These are phyloP conservation scores for Pelmatolapia mariae DNA, from an alignment of 2,113 vertebrate species.

Conservation along the genomic window DNA sequence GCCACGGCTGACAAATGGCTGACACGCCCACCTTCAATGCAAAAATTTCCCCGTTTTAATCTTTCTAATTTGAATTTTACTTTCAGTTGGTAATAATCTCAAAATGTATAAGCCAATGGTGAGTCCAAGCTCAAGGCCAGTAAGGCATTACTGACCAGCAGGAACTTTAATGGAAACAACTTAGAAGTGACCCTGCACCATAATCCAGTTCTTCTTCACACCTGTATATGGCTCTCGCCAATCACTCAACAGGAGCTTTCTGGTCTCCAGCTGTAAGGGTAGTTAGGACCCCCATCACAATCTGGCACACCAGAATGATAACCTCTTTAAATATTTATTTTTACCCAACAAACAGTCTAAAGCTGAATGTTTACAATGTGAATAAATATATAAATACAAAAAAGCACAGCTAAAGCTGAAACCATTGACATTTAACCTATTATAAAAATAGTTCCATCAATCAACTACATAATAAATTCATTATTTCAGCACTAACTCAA, in stretches of 20 bases:
- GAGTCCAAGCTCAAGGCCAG: not conserved
- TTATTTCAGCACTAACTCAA: not conserved
- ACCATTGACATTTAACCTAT: not conserved
- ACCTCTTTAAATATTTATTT: not conserved
- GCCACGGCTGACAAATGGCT: fast-evolving
- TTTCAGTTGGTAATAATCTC: not conserved
- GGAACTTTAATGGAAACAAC: not conserved
- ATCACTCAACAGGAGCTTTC: not conserved
- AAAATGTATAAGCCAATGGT: not conserved
- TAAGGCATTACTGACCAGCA: not conserved
- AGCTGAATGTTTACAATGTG: not conserved
- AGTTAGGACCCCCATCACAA: not conserved
- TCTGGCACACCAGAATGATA: not conserved
- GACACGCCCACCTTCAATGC: not conserved
- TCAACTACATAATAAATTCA: not conserved
- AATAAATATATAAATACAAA: not conserved
- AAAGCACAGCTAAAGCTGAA: not conserved
- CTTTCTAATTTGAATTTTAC: not conserved
- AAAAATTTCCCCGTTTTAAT: not conserved
- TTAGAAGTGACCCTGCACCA: not conserved
- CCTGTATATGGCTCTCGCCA: not conserved
- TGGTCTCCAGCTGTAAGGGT: not conserved
- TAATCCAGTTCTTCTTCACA: not conserved
- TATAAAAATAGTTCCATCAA: not conserved
- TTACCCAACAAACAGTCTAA: not conserved